phyloP scores from a whole-genome alignment of 1,140 invertebrate species.

The Rhizoglyphus robini region DNA sequence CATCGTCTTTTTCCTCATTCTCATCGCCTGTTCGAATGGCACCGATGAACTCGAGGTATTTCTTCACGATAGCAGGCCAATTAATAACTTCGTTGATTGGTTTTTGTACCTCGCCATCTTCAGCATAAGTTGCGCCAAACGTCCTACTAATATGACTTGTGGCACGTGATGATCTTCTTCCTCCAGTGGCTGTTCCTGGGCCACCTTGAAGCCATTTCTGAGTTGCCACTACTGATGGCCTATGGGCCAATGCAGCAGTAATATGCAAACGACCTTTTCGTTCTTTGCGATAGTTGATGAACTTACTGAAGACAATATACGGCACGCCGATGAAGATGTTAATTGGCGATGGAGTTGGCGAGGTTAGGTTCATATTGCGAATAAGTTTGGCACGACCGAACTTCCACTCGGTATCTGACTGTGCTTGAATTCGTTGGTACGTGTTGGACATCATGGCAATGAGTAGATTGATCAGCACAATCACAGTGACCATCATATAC shows the following conservation, averaged over 20 bases:
- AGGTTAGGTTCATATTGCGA: constrained; percentile 94
- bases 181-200: neutral
- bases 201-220: constrained; percentile 12
- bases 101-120: constrained; percentile 20
- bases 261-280: constrained; percentile 5
- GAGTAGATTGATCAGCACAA: constrained; percentile 93
- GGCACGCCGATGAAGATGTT: constrained; percentile 67
- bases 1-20: constrained; percentile 14
- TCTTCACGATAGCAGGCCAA: constrained; percentile 28
- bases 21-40: constrained; percentile 3
- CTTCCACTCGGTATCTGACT: constrained; percentile 99
- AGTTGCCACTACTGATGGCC: constrained; percentile 19
- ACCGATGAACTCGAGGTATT: constrained; percentile 28
- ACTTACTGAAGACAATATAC: constrained; percentile 8
- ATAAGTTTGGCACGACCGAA: constrained; percentile 97
- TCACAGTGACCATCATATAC: constrained; percentile 92
- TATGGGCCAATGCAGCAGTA: constrained; percentile 13
- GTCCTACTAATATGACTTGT: constrained; percentile 16
- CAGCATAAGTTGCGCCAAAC: constrained; percentile 12
- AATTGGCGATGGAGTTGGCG: constrained; percentile 87
- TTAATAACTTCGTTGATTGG: constrained; percentile 28
- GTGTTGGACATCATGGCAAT: constrained; percentile 99
- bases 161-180: neutral
- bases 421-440: constrained; percentile 91
- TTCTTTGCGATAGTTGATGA: neutral